Evolutionary conservation across 2,888 invertebrate genomes (phyloP).

Genomic region (Noctuana brunneofusca): DNA sequence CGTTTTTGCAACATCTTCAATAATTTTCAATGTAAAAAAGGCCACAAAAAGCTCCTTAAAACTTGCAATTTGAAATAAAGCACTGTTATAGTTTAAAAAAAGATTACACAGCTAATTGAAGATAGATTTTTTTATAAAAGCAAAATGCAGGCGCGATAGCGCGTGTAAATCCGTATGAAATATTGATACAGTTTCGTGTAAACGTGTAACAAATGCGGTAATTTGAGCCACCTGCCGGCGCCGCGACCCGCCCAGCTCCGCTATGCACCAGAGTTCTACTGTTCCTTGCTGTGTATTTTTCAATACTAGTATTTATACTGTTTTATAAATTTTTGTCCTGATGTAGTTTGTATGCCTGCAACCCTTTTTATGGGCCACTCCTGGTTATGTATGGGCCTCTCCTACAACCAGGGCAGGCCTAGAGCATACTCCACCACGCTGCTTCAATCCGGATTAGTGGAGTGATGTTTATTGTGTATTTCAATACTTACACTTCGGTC

Average conservation of each 20-base stretch:
- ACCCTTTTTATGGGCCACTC: no score
- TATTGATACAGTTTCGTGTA: constrained; percentile 83
- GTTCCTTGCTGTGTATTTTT: constrained; percentile 61
- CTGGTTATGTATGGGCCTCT: no score
- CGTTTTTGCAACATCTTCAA: no score
- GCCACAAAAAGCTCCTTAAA: no score
- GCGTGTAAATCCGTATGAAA: constrained; percentile 81
- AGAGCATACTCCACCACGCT: no score
- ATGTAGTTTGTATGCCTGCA: no score
- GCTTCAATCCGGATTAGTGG: no score
- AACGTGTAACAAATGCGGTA: constrained; percentile 83
- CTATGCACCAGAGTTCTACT: constrained; percentile 75
- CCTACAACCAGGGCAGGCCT: no score
- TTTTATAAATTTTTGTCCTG: not conserved
- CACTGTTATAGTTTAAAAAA: not conserved
- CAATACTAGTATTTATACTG: constrained; percentile 37
- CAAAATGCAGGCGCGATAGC: constrained; percentile 76
- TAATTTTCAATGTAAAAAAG: no score
- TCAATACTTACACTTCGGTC: no score
- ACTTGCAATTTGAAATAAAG: no score
- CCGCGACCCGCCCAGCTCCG: constrained; percentile 55
- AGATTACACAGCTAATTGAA: not conserved
- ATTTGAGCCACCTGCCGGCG: constrained; percentile 78
- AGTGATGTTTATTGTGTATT: no score
- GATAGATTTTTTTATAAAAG: constrained; percentile 41